These are phyloP conservation scores for Caenorhabditis parvicauda DNA, from an alignment of 2,888 invertebrate species.

Conservation along the genomic window DNA sequence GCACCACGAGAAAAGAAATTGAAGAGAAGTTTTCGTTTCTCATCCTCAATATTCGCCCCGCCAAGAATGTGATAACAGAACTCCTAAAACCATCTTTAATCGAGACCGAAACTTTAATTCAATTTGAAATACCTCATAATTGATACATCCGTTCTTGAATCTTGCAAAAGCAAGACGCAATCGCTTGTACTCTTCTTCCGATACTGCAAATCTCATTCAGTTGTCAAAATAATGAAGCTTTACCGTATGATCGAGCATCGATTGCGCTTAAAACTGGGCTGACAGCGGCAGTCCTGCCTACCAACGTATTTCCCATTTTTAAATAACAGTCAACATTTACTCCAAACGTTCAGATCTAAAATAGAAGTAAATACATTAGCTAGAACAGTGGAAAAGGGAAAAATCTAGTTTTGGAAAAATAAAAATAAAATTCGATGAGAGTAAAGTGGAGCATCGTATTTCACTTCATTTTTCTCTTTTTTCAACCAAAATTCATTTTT, in stretches of 20 bases:
- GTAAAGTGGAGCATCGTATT: too few species aligned
- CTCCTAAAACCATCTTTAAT: conserved; percentile 19
- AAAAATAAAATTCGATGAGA: too few species aligned
- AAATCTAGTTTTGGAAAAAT: too few species aligned
- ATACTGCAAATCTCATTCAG: conserved; percentile 23
- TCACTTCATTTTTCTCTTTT: too few species aligned
- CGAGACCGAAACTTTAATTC: neutral
- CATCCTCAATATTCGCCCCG: conserved; percentile 39
- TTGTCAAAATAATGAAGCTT: neutral
- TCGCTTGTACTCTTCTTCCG: conserved; percentile 39
- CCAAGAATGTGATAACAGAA: conserved; percentile 42
- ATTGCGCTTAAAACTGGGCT: conserved; percentile 27
- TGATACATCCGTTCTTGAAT: conserved; percentile 36
- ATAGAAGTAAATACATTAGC: too few species aligned
- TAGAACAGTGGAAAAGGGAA: too few species aligned
- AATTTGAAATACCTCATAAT: conserved; percentile 19
- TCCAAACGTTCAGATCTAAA: too few species aligned
- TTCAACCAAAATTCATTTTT: too few species aligned
- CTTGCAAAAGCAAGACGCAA: conserved; percentile 33
- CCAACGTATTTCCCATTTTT: conserved; percentile 27
- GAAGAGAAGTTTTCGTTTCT: conserved; percentile 30
- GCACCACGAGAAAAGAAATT: conserved; percentile 34
- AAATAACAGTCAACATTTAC: too few species aligned
- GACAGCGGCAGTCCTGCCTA: conserved; percentile 14
- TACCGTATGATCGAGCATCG: conserved; percentile 22